Conservation (phyloP, 2,113 vertebrate species). For the Pandion haliaetus region DNA sequence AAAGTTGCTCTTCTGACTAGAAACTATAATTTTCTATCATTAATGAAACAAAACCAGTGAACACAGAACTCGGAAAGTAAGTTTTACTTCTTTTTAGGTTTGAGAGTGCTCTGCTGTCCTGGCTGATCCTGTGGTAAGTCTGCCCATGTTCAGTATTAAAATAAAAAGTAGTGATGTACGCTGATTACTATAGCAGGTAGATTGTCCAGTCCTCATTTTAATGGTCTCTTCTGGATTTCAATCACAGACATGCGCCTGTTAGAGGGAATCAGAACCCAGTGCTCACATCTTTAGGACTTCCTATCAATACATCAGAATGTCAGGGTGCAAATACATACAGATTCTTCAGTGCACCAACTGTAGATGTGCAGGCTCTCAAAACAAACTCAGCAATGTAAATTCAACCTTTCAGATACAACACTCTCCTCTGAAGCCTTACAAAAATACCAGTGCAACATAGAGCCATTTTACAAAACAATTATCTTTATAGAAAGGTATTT, state of each 20-base stretch:
- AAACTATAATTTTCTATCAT: background rate
- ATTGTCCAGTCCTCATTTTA: slow-evolving; percentile 14
- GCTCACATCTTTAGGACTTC: background rate
- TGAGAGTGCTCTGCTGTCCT: background rate
- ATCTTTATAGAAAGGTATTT: slow-evolving; percentile 58
- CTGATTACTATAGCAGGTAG: background rate
- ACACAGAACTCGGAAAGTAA: background rate
- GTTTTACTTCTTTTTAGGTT: background rate
- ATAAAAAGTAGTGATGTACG: background rate
- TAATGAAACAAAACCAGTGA: background rate
- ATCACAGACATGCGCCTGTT: background rate
- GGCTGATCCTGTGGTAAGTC: background rate
- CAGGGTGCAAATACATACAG: background rate
- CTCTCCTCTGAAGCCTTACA: slow-evolving; percentile 47
- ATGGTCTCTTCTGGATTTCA: background rate
- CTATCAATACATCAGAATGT: background rate
- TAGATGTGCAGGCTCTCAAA: background rate
- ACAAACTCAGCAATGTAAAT: background rate
- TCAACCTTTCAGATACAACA: background rate
- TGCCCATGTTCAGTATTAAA: background rate
- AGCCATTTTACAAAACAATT: slow-evolving; percentile 66
- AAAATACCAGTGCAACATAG: slow-evolving; percentile 57
- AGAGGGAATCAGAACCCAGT: background rate
- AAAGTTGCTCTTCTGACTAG: background rate
- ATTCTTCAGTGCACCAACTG: background rate